Evolutionary conservation across 2,888 invertebrate species (phyloP), one percentile per base, ranked within the genome.

Genomic region (Spisula subtruncata): DNA sequence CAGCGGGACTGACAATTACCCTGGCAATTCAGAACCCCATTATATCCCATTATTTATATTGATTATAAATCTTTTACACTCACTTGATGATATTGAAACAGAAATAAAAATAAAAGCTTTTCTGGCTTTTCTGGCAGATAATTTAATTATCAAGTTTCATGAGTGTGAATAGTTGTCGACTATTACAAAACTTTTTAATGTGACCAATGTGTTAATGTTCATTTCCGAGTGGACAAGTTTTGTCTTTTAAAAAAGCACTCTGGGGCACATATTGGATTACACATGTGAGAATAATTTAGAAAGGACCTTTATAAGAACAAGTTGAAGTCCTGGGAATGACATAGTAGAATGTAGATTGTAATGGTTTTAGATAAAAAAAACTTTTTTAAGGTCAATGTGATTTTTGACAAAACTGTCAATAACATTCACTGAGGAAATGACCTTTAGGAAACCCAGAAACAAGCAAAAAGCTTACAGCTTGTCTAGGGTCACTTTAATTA

Each of bases 51-150:
- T 32, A 2, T 35, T 41, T 41, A 8, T 32, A 75, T 75, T 32
- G 75, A 75, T 75, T 66, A 66, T 66, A 20, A 79, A 79, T 79
- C 79, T 25, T n/a, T 75, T 75, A 56, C 20, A 56, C 6, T 20
- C 56, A 56, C 56, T 56, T 56, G 20, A 25, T 25, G 25, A n/a
- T 66, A 66, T 66, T 25, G n/a, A 66, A 66, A 66, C 60, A 66
- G n/a, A 66, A 66, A 66, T 66, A 66, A 66, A n/a, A 66, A 66
- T 66, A 66, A 66, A 66, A 66, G 60, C 60, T 66, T 66, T 66
- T 60, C 60, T n/a, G 60, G 25, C 60, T 66, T 66, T 66, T 60
- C 60, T n/a, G 60, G 25, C 60, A 60, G 25, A 6, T 25, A 60
- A 25, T 60, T 60, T 60, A 20, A 60, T 60, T n/a, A 60, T 60